Base-by-base conservation (phyloP, 2,797 vertebrate genomes). In the Epinephelus malabaricus region DNA sequence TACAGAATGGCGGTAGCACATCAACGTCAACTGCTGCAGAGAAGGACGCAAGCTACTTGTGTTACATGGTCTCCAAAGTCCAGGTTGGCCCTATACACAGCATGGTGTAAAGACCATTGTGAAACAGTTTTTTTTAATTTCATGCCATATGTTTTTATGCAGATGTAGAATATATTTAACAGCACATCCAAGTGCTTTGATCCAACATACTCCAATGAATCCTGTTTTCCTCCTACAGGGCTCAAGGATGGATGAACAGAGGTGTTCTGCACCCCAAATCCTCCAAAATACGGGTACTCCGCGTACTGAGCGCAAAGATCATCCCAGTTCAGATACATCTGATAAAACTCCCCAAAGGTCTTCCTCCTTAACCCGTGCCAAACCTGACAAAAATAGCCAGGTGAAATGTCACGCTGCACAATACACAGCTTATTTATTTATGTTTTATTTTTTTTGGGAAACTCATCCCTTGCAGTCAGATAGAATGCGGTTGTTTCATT, bases 201-300 rank as follows among this genome's bases (percentile, higher is more conserved):
- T 73, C 10, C n/a, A 76, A 27, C 30, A 62, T 14, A 30, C 2
- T 7, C 19, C 1, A 46, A 47, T 49, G 0, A 75, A 60, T 66
- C 3, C 1, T 2, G 56, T 72, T 69, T 77, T 76, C 12, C 13
- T 60, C 47, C 30, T 14, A 71, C 73, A 97, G 96, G 93, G 95
- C 0, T 93, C 94, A 55, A 90, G 88, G 50, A 94, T 96, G 85
- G 94, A 96, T 81, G 92, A 95, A 69, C 91, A 95, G 23, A 92
- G 95, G 82, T 95, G 95, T 65, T 92, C 92, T 78, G 92, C 92
- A 60, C 94, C 95, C 6, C 78, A 92, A 43, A 81, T 92, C 43
- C 23, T 71, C 14, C 86, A 89, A 58, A 94, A 86, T 72, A 25
- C 63, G 2, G 69, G 79, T 2, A 86, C 88, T 4, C 86, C 90